Evolutionary conservation across 2,797 vertebrate species (phyloP).

Genomic region (Ptychobarbus kaznakovi): DNA sequence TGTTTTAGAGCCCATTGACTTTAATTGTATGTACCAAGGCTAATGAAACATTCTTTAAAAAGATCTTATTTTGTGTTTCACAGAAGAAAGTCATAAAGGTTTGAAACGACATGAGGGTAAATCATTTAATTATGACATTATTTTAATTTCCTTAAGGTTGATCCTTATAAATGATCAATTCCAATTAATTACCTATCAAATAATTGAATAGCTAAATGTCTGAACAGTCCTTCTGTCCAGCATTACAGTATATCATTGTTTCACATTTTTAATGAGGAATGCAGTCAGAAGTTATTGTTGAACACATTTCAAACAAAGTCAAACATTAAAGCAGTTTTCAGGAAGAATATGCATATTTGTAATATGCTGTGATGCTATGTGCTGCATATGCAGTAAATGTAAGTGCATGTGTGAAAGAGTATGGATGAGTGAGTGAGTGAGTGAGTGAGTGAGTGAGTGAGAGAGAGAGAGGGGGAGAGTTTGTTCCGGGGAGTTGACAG

Average conservation of each 20-base stretch:
- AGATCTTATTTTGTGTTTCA: neutral
- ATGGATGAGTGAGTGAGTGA: neutral
- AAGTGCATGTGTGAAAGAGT: slow-evolving; percentile 33
- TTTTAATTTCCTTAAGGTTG: neutral
- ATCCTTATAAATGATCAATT: neutral
- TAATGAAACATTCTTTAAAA: neutral
- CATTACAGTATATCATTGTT: neutral
- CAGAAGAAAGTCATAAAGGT: neutral
- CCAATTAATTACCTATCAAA: neutral
- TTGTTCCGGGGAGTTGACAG: slow-evolving; percentile 51
- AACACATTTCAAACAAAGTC: slow-evolving; percentile 21
- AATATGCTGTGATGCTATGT: slow-evolving; percentile 29
- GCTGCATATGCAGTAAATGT: slow-evolving; percentile 14
- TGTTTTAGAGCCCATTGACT: neutral
- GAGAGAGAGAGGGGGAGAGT: neutral
- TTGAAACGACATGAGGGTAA: neutral
- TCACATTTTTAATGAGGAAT: neutral
- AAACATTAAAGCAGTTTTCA: slow-evolving; percentile 28
- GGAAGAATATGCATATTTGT: slow-evolving; percentile 43
- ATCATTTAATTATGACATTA: neutral
- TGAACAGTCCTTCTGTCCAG: neutral
- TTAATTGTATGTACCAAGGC: neutral
- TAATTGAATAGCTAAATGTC: neutral
- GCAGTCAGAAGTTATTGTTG: neutral
- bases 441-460: neutral